These are phyloP conservation scores for Pseudococcus viburni DNA, from an alignment of 2,888 invertebrate species.

Conservation along the genomic window DNA sequence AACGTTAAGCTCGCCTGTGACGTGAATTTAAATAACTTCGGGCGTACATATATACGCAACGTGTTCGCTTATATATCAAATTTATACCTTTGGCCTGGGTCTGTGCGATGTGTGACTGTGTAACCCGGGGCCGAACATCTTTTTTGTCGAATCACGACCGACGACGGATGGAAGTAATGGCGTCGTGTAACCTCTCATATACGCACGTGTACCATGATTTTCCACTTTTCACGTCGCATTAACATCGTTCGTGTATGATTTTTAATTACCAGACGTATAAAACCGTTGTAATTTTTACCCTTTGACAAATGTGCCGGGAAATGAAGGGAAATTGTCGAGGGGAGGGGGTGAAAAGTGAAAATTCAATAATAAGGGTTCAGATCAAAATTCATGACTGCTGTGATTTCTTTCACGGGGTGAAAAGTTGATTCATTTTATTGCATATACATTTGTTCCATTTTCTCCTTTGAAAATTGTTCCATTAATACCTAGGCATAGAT, in stretches of 20 bases:
- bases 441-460: too few relatives aligned
- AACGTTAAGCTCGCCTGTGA: conserved; percentile 37
- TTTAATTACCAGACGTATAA: not conserved
- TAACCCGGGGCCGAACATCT: not conserved
- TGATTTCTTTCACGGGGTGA: too few relatives aligned
- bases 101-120: not conserved
- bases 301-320: too few relatives aligned
- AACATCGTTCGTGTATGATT: not conserved
- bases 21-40: conserved; percentile 23
- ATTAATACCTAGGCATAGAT: too few relatives aligned
- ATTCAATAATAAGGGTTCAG: too few relatives aligned
- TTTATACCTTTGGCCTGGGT: not conserved
- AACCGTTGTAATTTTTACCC: too few relatives aligned
- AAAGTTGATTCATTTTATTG: too few relatives aligned
- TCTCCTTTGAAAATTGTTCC: too few relatives aligned
- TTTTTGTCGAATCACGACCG: not conserved
- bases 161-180: conserved; percentile 17
- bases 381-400: too few relatives aligned
- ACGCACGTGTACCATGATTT: conserved; percentile 21
- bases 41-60: not conserved
- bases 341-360: too few relatives aligned
- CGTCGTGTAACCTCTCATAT: not conserved
- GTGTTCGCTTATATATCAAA: conserved; percentile 18
- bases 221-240: conserved; percentile 22
- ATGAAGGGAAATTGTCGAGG: too few relatives aligned